These are phyloP conservation scores for Perca schrenkii DNA, from an alignment of 2,113 vertebrate genomes.

Conservation along the genomic window DNA sequence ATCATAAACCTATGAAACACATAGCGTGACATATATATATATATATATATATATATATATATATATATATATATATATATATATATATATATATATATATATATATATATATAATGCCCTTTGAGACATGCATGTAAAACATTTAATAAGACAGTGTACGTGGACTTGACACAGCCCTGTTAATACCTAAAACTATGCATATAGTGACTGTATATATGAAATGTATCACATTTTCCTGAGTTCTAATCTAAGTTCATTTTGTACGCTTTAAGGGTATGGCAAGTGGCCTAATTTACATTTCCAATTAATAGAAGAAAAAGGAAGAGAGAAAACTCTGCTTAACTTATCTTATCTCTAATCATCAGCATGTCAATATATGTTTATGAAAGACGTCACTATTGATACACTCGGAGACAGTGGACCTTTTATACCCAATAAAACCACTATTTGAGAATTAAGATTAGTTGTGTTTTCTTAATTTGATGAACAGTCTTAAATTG, in stretches of 20 bases:
- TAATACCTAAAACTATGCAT: background rate
- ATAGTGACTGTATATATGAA: background rate
- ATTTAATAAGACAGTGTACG: background rate
- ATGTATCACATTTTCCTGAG: background rate
- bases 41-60: no score
- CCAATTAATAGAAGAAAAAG: slow-evolving; percentile 10
- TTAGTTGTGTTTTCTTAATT: background rate
- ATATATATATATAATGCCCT: background rate
- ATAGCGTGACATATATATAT: background rate
- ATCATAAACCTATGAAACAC: slow-evolving; percentile 4
- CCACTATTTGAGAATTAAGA: background rate
- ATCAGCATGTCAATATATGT: background rate
- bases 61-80: no score
- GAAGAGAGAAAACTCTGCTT: background rate
- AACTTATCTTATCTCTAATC: slow-evolving; percentile 3
- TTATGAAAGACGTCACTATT: background rate
- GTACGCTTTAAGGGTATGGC: slow-evolving; percentile 12
- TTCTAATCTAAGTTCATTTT: slow-evolving; percentile 10
- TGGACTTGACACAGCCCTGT: background rate
- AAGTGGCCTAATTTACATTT: slow-evolving; percentile 25
- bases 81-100: no score
- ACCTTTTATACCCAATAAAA: background rate
- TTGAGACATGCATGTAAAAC: background rate
- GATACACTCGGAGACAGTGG: background rate
- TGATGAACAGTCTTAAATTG: background rate